Percentiles rank a stretch among this genome's conserved stretches.
Conservation (phyloP, 2,113 vertebrate species). For the Cebus imitator region DNA sequence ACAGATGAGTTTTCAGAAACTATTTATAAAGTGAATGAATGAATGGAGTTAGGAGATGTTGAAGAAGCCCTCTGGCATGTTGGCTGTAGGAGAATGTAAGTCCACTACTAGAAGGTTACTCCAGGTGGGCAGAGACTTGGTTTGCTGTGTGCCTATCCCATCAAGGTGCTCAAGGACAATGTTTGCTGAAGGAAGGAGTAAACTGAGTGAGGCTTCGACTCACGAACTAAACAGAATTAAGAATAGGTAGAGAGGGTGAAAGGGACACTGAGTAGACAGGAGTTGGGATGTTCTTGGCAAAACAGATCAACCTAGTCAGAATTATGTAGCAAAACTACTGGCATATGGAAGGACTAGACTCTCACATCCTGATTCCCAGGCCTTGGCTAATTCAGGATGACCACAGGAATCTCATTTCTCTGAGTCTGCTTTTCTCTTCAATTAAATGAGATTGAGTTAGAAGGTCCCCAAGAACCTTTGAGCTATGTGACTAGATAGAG, state of each 20-base stretch:
- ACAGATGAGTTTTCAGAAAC: slow-evolving; percentile 32
- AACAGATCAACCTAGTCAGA: neutral
- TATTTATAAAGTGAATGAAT: neutral
- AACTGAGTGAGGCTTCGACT: neutral
- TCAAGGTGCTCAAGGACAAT: neutral
- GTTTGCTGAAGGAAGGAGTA: neutral
- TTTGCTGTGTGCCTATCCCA: neutral
- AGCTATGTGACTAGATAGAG: neutral
- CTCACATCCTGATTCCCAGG: neutral
- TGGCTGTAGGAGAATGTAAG: neutral
- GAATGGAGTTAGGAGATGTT: neutral
- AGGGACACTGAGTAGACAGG: neutral
- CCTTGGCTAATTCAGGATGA: neutral
- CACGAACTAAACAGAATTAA: neutral
- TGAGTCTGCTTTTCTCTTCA: neutral
- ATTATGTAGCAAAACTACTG: neutral
- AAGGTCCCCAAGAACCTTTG: neutral
- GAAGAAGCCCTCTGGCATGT: neutral
- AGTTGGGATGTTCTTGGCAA: neutral
- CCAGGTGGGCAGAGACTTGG: neutral
- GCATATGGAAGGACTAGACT: neutral
- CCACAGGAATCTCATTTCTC: neutral
- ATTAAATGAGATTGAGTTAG: neutral
- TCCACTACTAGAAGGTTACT: neutral
- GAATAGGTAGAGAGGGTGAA: neutral